These are phyloP conservation scores for Caenorhabditis briggsae DNA, from an alignment of 1,140 invertebrate species.

Conservation along the genomic window DNA sequence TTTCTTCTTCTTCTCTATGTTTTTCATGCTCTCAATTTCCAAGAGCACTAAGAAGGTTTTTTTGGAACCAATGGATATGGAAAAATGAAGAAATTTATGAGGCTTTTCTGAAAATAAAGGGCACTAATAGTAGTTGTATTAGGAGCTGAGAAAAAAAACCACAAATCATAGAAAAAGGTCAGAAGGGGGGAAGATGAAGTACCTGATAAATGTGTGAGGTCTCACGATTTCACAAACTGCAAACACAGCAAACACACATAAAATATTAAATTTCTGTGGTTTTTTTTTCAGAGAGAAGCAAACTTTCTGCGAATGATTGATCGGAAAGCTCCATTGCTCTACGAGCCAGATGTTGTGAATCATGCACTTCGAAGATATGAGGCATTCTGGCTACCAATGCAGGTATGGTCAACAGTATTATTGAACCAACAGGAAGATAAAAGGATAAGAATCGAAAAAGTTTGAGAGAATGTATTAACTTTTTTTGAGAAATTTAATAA, in stretches of 20 bases:
- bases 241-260: not conserved
- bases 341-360: constrained; percentile 73
- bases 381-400: constrained; percentile 79
- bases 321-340: constrained; percentile 75
- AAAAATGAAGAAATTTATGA: constrained; percentile 47
- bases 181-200: not conserved
- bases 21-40: constrained; percentile 27
- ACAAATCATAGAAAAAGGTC: constrained; percentile 30
- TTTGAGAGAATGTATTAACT: too few species aligned
- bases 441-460: too few species aligned
- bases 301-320: constrained; percentile 78
- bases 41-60: not conserved
- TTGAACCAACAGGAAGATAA: too few species aligned
- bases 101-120: constrained; percentile 8
- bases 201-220: constrained; percentile 3
- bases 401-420: constrained; percentile 62
- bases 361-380: constrained; percentile 80
- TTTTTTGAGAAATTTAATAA: too few species aligned
- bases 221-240: not conserved
- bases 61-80: constrained; percentile 1
- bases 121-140: not conserved
- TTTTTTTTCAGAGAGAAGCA: constrained; percentile 75
- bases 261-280: constrained; percentile 57
- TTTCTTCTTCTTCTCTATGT: not conserved
- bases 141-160: not conserved